Base-by-base conservation (phyloP, 2,888 invertebrate species). In the Disparrhopalites patrizii region DNA sequence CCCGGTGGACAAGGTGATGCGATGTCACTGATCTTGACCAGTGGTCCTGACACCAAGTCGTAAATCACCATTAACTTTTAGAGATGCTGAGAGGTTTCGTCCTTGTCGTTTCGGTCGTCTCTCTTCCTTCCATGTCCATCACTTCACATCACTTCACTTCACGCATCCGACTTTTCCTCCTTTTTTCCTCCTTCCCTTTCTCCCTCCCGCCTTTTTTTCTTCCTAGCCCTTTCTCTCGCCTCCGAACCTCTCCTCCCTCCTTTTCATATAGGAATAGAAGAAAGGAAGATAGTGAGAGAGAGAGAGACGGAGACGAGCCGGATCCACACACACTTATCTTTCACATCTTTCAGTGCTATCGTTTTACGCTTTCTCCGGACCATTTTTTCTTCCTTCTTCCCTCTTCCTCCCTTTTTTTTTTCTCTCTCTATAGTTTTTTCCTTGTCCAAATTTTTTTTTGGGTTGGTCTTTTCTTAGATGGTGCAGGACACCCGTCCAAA, bases 41-140 rank as follows among this genome's bases (percentile, higher is more conserved):
- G 65, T 70, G 69, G 73, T 70, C 68, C 61, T 71, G 72, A 71
- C 73, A 70, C 63, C 66, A 67, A 71, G 69, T 72, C 73, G 72
- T 74, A 73, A 74, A 74, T 74, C 73, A 74, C 74, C 71, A 74
- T 74, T 74, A 74, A 69, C 67, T 55, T 64, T 55, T 65, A 62
- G 68, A 36, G 31, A 27, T 55, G 64, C 57, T 64, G 69, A 66
- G 60, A 68, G 40, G 61, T 36, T 52, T 54, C 55, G 33, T 67
- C 54, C 40, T 52, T 43, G 43, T 43, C 43, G 63, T 63, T 50
- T 20, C 27, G 36, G 36, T 60, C 51, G 31, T 33, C 7, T 18
- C 62, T 66, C 62, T 55, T 62, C 62, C 57, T 67, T 33, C 30
- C 68, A 62, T 68, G 65, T 62, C 65, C 65, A 68, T 68, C 65